Conservation (phyloP, 2,113 vertebrate genomes). For the Syrrhaptes paradoxus region DNA sequence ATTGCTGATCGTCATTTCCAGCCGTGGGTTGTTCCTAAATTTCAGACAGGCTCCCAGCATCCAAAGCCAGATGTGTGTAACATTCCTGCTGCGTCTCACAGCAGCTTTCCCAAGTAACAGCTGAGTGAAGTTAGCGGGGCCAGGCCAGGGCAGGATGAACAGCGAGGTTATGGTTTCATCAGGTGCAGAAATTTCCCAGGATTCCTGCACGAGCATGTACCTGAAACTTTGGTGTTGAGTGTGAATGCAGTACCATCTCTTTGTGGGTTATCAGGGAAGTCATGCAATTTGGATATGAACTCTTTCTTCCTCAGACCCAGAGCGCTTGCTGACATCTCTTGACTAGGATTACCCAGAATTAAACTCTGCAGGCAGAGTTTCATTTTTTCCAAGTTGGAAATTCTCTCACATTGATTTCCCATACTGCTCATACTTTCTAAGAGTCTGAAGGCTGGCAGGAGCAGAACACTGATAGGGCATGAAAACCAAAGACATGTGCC, state of each 20-base stretch:
- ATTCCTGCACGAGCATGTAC: fast-evolving
- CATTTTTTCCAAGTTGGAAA: not conserved
- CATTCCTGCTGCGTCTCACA: not conserved
- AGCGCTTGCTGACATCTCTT: not conserved
- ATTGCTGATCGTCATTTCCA: not conserved
- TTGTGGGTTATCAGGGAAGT: not conserved
- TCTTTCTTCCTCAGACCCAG: not conserved
- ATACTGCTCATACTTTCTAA: not conserved
- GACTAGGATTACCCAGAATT: not conserved
- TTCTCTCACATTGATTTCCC: not conserved
- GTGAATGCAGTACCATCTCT: fast-evolving
- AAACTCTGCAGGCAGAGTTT: not conserved
- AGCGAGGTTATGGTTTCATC: not conserved
- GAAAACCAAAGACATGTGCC: not conserved
- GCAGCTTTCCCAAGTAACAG: not conserved
- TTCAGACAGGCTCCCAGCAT: not conserved
- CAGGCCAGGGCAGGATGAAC: not conserved
- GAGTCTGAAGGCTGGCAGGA: not conserved
- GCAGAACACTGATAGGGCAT: not conserved
- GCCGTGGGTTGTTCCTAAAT: not conserved
- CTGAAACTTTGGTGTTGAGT: not conserved
- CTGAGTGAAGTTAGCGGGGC: not conserved
- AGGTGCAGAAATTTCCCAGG: not conserved
- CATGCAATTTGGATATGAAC: not conserved
- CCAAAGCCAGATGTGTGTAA: not conserved